Evolutionary conservation across 2,797 vertebrate species (phyloP).

Genomic region (Lerista edwardsae): DNA sequence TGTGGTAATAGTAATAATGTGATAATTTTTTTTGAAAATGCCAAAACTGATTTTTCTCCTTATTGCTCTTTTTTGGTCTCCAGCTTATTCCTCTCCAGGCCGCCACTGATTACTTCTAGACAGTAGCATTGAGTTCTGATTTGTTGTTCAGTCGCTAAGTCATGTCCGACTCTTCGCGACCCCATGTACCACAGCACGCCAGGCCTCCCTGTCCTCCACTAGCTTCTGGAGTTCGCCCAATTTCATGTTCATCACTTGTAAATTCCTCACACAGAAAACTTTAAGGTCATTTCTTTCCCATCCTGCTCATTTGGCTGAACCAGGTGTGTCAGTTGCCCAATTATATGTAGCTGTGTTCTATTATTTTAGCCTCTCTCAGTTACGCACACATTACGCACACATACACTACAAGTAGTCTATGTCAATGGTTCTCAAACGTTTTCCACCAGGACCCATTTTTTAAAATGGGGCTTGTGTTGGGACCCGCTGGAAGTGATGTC

Average conservation of each 20-base stretch:
- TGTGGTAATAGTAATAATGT: neutral
- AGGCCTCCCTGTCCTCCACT: too few species aligned
- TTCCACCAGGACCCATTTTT: too few species aligned
- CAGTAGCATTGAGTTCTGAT: slow-evolving; percentile 70
- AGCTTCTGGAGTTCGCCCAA: too few species aligned
- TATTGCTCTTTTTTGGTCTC: slow-evolving; percentile 42
- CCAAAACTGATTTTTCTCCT: slow-evolving; percentile 44
- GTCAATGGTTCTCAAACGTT: too few species aligned
- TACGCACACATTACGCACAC: too few species aligned
- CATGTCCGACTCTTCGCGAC: too few species aligned
- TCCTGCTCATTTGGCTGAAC: slow-evolving; percentile 51
- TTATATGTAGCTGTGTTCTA: slow-evolving; percentile 60
- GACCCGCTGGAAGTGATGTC: too few species aligned
- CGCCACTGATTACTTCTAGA: slow-evolving; percentile 64
- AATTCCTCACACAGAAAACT: slow-evolving; percentile 62
- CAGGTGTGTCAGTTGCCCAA: slow-evolving; percentile 45
- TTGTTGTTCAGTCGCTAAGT: too few species aligned
- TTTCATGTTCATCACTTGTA: too few species aligned
- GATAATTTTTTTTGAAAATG: slow-evolving; percentile 16
- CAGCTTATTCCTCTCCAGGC: slow-evolving; percentile 45
- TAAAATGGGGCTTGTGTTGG: too few species aligned
- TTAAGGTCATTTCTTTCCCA: slow-evolving; percentile 66
- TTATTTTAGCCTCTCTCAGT: slow-evolving; percentile 40
- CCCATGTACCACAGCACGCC: too few species aligned
- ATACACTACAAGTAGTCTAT: slow-evolving; percentile 6